These are phyloP conservation scores for Ornithoptera priamus DNA, from an alignment of 2,888 invertebrate genomes.

Conservation along the genomic window DNA sequence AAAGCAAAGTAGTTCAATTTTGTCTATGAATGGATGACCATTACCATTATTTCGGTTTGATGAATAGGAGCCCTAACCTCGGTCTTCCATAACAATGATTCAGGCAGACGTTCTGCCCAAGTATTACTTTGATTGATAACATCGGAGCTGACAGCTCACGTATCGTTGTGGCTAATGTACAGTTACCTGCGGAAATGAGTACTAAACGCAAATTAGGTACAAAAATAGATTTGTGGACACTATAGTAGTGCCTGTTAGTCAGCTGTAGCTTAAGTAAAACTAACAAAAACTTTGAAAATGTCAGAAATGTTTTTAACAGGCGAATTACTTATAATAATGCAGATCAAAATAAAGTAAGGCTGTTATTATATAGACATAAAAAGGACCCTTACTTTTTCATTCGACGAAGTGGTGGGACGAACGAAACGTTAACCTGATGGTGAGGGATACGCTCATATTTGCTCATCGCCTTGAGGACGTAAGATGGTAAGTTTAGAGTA, in stretches of 20 bases:
- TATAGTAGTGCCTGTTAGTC: not conserved
- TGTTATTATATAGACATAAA: too few relatives aligned
- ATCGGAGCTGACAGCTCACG: constrained; percentile 21
- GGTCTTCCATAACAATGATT: constrained; percentile 4
- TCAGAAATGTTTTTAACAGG: too few relatives aligned
- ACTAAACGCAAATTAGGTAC: constrained; percentile 21
- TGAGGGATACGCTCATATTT: too few relatives aligned
- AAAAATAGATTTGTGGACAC: not conserved
- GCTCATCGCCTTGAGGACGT: too few relatives aligned
- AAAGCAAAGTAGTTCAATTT: not conserved
- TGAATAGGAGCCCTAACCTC: not conserved
- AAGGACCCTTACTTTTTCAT: too few relatives aligned
- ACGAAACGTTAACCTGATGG: too few relatives aligned
- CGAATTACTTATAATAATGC: too few relatives aligned
- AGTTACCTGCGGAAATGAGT: constrained; percentile 25
- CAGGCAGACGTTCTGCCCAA: not conserved
- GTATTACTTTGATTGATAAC: constrained; percentile 23
- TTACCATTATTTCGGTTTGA: not conserved
- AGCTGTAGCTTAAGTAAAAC: not conserved
- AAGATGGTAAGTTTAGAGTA: too few relatives aligned
- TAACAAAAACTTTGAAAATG: not conserved
- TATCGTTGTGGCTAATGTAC: constrained; percentile 22
- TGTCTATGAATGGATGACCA: not conserved
- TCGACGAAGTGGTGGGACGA: too few relatives aligned
- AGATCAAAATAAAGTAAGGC: too few relatives aligned